Percentiles rank a stretch among this genome's conserved stretches.
Conservation (phyloP, 2,888 invertebrate genomes). For the Petrolisthes cinctipes region DNA sequence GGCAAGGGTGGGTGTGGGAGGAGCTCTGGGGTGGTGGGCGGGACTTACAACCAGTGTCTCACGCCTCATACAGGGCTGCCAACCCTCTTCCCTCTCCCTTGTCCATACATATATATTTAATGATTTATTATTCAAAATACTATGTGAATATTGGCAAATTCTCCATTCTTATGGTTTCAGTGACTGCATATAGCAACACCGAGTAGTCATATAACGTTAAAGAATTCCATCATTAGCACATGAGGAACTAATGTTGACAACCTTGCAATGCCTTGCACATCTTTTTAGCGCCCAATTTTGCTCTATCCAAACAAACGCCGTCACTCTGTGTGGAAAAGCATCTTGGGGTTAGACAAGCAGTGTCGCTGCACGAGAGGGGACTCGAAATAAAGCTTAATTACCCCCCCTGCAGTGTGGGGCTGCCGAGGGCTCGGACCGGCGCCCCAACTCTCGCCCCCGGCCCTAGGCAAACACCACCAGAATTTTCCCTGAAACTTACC, state of each 20-base stretch:
- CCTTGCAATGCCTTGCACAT: conserved; percentile 56
- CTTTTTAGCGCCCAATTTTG: conserved; percentile 61
- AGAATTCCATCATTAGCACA: neutral
- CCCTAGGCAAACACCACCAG: conserved; percentile 51
- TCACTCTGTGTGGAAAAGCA: conserved; percentile 55
- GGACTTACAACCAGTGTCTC: conserved; percentile 21
- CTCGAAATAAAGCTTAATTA: conserved; percentile 60
- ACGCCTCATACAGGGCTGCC: conserved; percentile 47
- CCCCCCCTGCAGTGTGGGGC: conserved; percentile 49
- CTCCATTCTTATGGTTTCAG: neutral
- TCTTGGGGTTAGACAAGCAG: conserved; percentile 57
- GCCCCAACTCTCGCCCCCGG: conserved; percentile 54
- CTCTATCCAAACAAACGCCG: conserved; percentile 59
- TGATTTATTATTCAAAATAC: conserved; percentile 43
- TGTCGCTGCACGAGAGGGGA: conserved; percentile 49
- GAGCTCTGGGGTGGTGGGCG: conserved; percentile 38
- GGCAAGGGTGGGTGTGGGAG: conserved; percentile 14
- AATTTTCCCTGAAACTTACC: conserved; percentile 55
- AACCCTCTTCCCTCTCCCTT: conserved; percentile 35
- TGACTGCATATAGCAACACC: neutral
- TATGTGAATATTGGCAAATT: conserved; percentile 20
- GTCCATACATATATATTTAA: conserved; percentile 57
- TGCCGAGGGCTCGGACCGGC: conserved; percentile 33
- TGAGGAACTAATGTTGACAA: conserved; percentile 37
- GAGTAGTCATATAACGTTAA: neutral